Conservation (phyloP, 2,797 vertebrate genomes). For the Sebastes aleutianus region DNA sequence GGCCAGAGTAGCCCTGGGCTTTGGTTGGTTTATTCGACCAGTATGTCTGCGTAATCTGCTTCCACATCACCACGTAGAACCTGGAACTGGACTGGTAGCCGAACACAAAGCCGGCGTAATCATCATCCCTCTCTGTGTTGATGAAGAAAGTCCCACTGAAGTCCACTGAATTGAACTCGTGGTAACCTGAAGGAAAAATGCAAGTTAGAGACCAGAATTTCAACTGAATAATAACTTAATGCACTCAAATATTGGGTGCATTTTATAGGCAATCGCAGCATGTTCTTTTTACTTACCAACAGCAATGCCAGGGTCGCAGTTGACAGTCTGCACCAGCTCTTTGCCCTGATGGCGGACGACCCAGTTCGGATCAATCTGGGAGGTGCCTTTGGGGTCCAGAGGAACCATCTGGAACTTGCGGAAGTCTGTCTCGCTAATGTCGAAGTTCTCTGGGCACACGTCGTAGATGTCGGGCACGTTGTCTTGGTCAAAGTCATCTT, state of each 20-base stretch:
- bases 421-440: slow-evolving; percentile 97
- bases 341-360: slow-evolving; percentile 98
- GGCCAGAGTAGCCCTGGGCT: slow-evolving; percentile 96
- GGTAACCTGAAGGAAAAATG: slow-evolving; percentile 84
- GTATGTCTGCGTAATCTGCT: slow-evolving; percentile 97
- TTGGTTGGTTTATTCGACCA: slow-evolving; percentile 95
- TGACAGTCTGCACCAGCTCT: slow-evolving; percentile 97
- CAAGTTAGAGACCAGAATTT: not conserved
- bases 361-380: slow-evolving; percentile 99
- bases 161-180: slow-evolving; percentile 97
- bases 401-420: slow-evolving; percentile 99
- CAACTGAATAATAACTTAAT: not conserved
- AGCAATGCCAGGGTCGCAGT: slow-evolving; percentile 97
- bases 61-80: slow-evolving; percentile 99
- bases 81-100: slow-evolving; percentile 98
- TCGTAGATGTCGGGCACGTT: slow-evolving; percentile 94
- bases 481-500: slow-evolving; percentile 97
- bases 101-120: slow-evolving; percentile 97
- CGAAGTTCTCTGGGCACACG: slow-evolving; percentile 96
- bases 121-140: slow-evolving; percentile 96
- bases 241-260: too few species aligned
- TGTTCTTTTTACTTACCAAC: slow-evolving; percentile 84
- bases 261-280: too few species aligned
- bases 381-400: slow-evolving; percentile 96
- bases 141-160: slow-evolving; percentile 99